phyloP scores from a whole-genome alignment of 2,113 vertebrate genomes.

The Gymnobelideus leadbeateri region DNA sequence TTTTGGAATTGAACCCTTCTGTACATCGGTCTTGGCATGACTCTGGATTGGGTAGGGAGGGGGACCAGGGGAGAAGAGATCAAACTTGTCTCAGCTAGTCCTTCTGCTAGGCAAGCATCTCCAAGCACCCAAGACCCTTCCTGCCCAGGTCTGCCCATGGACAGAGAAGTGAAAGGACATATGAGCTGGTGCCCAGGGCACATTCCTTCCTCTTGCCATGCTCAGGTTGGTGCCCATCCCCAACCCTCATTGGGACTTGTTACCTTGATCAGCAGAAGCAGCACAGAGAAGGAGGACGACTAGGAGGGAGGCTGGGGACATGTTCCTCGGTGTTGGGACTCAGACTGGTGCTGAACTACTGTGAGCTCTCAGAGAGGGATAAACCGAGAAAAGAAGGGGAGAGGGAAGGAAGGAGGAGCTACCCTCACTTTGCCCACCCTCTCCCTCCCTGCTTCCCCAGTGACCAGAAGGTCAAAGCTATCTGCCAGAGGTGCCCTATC shows the following conservation, averaged over 20 bases:
- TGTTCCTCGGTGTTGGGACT: constrained; percentile 30
- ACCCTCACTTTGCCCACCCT: constrained; percentile 63
- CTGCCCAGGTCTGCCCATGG: background rate
- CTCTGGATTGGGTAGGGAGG: constrained; percentile 82
- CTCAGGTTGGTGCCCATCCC: background rate
- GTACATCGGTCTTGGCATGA: constrained; percentile 91
- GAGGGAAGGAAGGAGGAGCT: constrained; percentile 20
- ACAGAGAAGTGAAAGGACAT: background rate
- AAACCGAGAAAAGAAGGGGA: background rate
- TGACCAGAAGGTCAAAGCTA: background rate
- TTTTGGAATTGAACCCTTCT: constrained; percentile 85
- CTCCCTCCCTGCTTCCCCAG: background rate
- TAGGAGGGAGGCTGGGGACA: constrained; percentile 57
- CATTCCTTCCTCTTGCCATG: constrained; percentile 32
- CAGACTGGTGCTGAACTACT: constrained; percentile 21
- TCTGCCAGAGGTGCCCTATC: background rate
- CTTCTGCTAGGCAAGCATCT: background rate
- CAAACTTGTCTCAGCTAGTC: background rate
- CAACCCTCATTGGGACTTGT: background rate
- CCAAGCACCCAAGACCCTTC: background rate
- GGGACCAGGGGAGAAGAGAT: background rate
- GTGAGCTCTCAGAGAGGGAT: constrained; percentile 9
- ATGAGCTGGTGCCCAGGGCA: background rate
- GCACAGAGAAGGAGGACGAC: constrained; percentile 52
- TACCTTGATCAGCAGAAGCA: constrained; percentile 75